Conservation (phyloP, 2,888 invertebrate genomes). For the Agelastica alni region DNA sequence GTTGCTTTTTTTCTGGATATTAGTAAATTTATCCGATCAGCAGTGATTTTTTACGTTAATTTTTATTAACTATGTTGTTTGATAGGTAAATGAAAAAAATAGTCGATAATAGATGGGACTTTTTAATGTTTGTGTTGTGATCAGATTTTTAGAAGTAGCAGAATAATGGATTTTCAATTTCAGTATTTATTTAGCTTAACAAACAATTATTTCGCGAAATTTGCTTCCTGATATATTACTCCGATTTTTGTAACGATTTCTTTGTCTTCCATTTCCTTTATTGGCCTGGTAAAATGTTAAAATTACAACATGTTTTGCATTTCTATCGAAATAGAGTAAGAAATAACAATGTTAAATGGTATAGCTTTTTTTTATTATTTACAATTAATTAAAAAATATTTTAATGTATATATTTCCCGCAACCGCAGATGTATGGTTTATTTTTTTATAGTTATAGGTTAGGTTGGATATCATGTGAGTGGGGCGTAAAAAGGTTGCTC, state of each 20-base stretch:
- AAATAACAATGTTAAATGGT: not conserved
- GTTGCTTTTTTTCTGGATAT: too few species aligned
- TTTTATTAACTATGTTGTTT: too few species aligned
- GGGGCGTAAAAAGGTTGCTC: too few species aligned
- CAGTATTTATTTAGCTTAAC: constrained; percentile 29
- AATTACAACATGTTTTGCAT: constrained; percentile 13
- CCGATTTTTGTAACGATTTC: constrained; percentile 22
- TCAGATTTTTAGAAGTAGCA: constrained; percentile 19
- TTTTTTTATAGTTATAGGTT: too few species aligned
- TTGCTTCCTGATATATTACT: constrained; percentile 28
- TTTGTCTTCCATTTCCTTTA: constrained; percentile 13
- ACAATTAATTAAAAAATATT: too few species aligned
- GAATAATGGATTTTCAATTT: constrained; percentile 28
- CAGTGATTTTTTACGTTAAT: too few species aligned
- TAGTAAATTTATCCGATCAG: too few species aligned
- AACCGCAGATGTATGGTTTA: too few species aligned
- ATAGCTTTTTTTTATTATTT: not conserved
- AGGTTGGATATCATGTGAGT: too few species aligned
- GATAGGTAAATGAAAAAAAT: not conserved
- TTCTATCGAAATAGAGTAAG: not conserved
- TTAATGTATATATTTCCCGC: too few species aligned
- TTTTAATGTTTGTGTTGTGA: constrained; percentile 15
- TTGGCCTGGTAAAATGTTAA: constrained; percentile 9
- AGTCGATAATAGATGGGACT: constrained; percentile 13
- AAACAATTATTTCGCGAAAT: constrained; percentile 32